Evolutionary conservation across 2,113 vertebrate genomes (phyloP), one percentile per base, ranked within the genome.

Genomic region (Echinops telfairi): DNA sequence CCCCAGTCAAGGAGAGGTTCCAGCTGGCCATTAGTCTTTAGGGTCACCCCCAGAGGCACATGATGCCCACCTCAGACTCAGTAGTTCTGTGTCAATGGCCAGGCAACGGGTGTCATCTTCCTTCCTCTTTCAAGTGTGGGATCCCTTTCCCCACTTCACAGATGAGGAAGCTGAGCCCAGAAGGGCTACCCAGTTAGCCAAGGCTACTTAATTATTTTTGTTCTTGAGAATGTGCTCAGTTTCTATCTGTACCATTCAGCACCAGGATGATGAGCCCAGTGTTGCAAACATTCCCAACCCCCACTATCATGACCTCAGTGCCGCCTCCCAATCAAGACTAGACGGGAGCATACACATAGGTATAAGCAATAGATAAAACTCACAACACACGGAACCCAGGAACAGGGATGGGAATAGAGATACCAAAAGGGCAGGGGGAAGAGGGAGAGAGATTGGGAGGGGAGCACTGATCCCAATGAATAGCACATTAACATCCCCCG

Each of bases 11-110:
- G 23, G 17, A 27, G 17, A 33, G 81, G 71, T 17, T 36, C 20
- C 23, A 66, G 1, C 4, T 17, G 25, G n/a, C 14, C 4, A 22
- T 70, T 29, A 22, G 62, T 7, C 33, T 1, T 47, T 31, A 20
- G 40, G 53, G 31, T 20, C 43, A 66, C 17, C 31, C 17, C 29
- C 58, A 81, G 29, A 20, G 62, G 36, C 27, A 22, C 15, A 31
- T 0, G 10, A 57, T 0, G 3, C 7, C 36, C 25, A 27, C 6
- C 10, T n/a, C 25, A 47, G n/a, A 64, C 14, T 38, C 23, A 10
- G 19, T 19, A 40, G 27, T 4, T 90, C 38, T 27, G 2, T 4
- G 2, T n/a, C 4, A 1, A 14, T 3, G 25, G 57, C n/a, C 40
- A 57, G 36, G 62, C 43, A 29, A 76, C 14, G 58, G 22, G 47